Conservation (phyloP, 2,113 vertebrate genomes). For the Coptodon bakossiorum region DNA sequence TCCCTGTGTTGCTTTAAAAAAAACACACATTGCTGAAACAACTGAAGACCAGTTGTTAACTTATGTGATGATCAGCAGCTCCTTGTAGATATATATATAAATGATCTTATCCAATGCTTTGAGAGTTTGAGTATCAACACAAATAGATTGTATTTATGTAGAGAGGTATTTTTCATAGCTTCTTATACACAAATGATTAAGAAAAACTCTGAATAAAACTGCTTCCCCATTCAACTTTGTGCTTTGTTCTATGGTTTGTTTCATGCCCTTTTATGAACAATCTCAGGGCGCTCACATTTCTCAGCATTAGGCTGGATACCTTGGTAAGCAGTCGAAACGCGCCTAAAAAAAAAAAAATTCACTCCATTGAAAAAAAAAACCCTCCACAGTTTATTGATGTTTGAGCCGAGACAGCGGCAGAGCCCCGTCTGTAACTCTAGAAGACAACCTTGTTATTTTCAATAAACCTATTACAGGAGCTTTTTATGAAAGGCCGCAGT, state of each 20-base stretch:
- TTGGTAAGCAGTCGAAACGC: background rate
- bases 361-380: background rate
- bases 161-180: background rate
- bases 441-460: slow-evolving; percentile 66
- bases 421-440: slow-evolving; percentile 53
- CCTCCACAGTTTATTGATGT: slow-evolving; percentile 36
- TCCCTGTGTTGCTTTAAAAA: background rate
- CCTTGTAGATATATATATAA: background rate
- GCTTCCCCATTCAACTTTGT: background rate
- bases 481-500: slow-evolving; percentile 42
- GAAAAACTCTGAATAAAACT: background rate
- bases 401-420: slow-evolving; percentile 30
- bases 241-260: background rate
- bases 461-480: slow-evolving; percentile 62
- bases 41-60: slow-evolving; percentile 1
- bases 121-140: background rate
- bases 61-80: slow-evolving; percentile 24
- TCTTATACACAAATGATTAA: background rate
- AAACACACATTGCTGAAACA: background rate
- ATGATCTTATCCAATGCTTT: background rate
- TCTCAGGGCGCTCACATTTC: background rate
- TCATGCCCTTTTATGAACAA: background rate
- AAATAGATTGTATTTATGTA: background rate
- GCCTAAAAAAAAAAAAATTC: background rate
- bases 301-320: background rate